A percentile compares a stretch with the other conserved stretches of the same genome.
These are phyloP conservation scores for Arvicola amphibius DNA, from an alignment of 2,797 vertebrate genomes.

Conservation along the genomic window DNA sequence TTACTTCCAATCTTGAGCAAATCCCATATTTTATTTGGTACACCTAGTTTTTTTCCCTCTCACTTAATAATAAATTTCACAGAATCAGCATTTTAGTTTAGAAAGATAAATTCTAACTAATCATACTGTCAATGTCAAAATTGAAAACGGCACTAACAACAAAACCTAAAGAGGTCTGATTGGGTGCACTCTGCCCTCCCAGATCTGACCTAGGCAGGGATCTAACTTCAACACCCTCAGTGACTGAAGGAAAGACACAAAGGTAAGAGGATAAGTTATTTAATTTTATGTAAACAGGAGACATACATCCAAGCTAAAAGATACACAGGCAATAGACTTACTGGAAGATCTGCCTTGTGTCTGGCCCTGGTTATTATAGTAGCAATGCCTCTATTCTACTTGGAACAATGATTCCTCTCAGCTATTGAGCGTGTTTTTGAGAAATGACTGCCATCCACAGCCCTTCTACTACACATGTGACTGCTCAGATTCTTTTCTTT, in stretches of 20 bases:
- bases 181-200: not conserved
- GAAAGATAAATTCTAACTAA: constrained; percentile 40
- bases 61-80: not conserved
- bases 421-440: not conserved
- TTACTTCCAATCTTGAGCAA: not conserved
- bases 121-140: not conserved
- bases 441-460: not conserved
- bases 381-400: not conserved
- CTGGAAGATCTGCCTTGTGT: not conserved
- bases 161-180: not conserved
- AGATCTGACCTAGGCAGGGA: not conserved
- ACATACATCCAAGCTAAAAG: constrained; percentile 5
- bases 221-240: not conserved
- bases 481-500: constrained; percentile 14
- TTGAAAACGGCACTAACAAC: not conserved
- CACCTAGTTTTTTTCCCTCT: not conserved
- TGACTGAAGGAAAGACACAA: not conserved
- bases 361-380: not conserved
- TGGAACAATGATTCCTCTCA: not conserved
- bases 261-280: not conserved
- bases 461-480: not conserved
- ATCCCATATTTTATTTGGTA: not conserved
- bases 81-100: not conserved
- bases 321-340: not conserved
- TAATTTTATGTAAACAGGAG: not conserved